These are phyloP conservation scores for Acromyrmex heyeri DNA, from an alignment of 1,140 invertebrate genomes.

Conservation along the genomic window DNA sequence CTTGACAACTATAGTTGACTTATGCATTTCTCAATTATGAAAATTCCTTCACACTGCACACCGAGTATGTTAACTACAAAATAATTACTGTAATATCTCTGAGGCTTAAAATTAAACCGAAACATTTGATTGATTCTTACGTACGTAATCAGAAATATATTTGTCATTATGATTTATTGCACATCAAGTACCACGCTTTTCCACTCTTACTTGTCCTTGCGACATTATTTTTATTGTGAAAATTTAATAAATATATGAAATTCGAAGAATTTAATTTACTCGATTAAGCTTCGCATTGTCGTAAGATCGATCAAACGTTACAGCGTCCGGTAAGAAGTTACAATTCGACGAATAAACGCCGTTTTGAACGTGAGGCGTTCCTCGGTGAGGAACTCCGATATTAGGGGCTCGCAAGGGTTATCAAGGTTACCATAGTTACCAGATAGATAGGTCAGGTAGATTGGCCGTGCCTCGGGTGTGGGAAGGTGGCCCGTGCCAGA, in stretches of 20 bases:
- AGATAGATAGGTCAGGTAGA: slow-evolving; percentile 71
- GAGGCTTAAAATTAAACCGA: too few species aligned
- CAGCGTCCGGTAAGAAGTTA: slow-evolving; percentile 7
- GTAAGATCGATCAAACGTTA: slow-evolving; percentile 32
- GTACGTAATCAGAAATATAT: too few species aligned
- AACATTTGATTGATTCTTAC: too few species aligned
- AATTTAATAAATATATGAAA: neutral
- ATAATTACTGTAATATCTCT: too few species aligned
- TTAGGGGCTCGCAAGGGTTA: slow-evolving; percentile 58
- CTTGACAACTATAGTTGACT: too few species aligned
- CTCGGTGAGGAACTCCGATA: slow-evolving; percentile 31
- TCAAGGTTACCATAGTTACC: slow-evolving; percentile 71
- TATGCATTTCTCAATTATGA: too few species aligned
- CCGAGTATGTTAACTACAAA: too few species aligned
- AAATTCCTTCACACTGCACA: too few species aligned
- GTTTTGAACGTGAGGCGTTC: neutral
- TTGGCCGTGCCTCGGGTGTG: slow-evolving; percentile 51
- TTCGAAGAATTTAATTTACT: neutral
- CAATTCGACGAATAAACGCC: slow-evolving; percentile 24
- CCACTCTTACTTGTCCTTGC: too few species aligned
- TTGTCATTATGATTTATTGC: too few species aligned
- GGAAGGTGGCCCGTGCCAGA: slow-evolving; percentile 71
- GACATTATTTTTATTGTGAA: too few species aligned
- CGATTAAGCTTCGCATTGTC: slow-evolving; percentile 4
- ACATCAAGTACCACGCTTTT: too few species aligned